These are phyloP conservation scores for Stichopus horrens DNA, from an alignment of 53 echinoderm and acorn worm species.

Conservation along the genomic window DNA sequence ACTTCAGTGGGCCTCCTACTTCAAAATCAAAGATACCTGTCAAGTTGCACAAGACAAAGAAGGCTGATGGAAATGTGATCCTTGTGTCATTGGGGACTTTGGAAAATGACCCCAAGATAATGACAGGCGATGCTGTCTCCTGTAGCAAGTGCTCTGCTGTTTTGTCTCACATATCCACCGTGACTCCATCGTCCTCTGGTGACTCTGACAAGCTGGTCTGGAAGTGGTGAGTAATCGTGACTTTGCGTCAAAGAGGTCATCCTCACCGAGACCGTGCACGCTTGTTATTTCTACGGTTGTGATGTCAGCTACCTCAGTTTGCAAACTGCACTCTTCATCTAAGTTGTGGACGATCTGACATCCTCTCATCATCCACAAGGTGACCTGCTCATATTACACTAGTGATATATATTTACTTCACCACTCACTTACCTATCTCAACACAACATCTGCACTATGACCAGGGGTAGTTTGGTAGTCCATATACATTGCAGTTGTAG, in stretches of 20 bases:
- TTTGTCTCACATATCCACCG: constrained; percentile 72
- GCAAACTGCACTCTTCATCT: background rate
- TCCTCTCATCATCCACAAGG: background rate
- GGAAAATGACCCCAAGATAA: constrained; percentile 78
- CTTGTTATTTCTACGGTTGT: background rate
- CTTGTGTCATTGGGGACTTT: constrained; percentile 83
- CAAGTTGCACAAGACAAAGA: constrained; percentile 40
- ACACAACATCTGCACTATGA: too few relatives aligned
- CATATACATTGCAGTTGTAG: too few relatives aligned
- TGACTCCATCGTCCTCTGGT: constrained; percentile 47
- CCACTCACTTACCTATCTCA: too few relatives aligned
- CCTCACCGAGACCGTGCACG: background rate
- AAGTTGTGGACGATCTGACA: background rate
- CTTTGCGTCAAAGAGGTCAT: background rate
- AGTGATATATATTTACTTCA: background rate
- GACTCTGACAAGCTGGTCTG: constrained; percentile 53
- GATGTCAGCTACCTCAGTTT: background rate
- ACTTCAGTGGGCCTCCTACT: background rate
- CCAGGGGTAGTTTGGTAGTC: too few relatives aligned
- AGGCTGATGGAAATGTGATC: constrained; percentile 75
- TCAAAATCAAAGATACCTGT: background rate
- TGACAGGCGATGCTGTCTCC: constrained; percentile 82
- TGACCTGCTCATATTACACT: background rate
- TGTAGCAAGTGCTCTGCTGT: constrained; percentile 74
- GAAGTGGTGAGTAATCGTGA: constrained; percentile 62